Conservation (phyloP, 2,888 invertebrate genomes). For the Rambutsinella grinnellia region DNA sequence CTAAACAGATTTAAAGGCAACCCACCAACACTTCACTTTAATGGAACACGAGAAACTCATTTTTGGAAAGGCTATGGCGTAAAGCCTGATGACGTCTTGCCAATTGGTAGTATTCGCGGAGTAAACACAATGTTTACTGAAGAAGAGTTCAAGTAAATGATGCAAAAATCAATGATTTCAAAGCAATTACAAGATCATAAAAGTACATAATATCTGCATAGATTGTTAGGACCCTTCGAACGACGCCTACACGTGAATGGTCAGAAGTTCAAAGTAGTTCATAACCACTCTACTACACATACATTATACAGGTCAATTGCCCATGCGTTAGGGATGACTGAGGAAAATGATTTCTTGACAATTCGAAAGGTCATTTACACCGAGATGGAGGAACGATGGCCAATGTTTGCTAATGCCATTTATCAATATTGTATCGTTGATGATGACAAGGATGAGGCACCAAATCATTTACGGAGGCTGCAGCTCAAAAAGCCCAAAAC, state of each 20-base stretch:
- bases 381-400: slow-evolving; percentile 19
- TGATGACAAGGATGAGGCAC: not conserved
- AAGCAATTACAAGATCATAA: too few species aligned
- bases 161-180: slow-evolving; percentile 8
- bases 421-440: slow-evolving; percentile 6
- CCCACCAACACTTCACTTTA: slow-evolving; percentile 15
- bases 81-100: not conserved
- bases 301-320: slow-evolving; percentile 37
- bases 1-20: not conserved
- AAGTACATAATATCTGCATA: not conserved
- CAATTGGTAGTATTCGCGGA: slow-evolving; percentile 4
- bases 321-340: slow-evolving; percentile 9
- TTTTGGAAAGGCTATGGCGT: slow-evolving; percentile 68
- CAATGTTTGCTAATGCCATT: slow-evolving; percentile 10
- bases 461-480: too few species aligned
- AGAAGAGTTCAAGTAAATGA: slow-evolving; percentile 35
- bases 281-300: not conserved
- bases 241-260: slow-evolving; percentile 44
- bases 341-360: not conserved
- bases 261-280: slow-evolving; percentile 45
- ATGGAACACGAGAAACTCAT: slow-evolving; percentile 73
- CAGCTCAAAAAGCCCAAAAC: not conserved
- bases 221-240: slow-evolving; percentile 35
- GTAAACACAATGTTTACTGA: slow-evolving; percentile 14
- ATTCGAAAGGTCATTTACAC: not conserved